These are phyloP conservation scores for Amniataba percoides DNA, from an alignment of 2,797 vertebrate species.

Conservation along the genomic window DNA sequence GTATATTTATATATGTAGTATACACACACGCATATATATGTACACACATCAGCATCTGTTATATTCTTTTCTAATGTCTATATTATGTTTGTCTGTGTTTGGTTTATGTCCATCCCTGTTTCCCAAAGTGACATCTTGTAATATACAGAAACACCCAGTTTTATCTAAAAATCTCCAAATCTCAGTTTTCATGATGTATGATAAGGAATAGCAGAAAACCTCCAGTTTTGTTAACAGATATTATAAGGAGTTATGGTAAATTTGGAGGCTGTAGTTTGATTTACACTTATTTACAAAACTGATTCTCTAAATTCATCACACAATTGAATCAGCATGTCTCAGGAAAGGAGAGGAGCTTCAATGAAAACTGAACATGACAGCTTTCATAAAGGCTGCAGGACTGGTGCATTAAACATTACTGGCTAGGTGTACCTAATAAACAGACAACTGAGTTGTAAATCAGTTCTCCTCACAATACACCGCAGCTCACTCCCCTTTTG, in stretches of 20 bases:
- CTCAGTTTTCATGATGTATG: background rate
- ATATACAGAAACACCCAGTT: background rate
- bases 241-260: background rate
- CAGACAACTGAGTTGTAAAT: background rate
- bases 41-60: too few relatives aligned
- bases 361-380: background rate
- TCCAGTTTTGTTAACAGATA: too few relatives aligned
- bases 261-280: background rate
- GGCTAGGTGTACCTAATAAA: conserved; percentile 1
- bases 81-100: background rate
- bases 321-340: conserved; percentile 1
- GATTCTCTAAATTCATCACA: background rate
- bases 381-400: background rate
- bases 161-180: background rate
- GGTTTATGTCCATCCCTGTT: background rate
- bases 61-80: too few relatives aligned
- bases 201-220: background rate
- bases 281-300: background rate
- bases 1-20: too few relatives aligned
- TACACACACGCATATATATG: too few relatives aligned
- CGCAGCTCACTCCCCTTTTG: background rate
- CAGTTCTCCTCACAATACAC: conserved; percentile 19
- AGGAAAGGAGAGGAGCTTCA: too few relatives aligned
- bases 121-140: background rate
- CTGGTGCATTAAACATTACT: background rate